Evolutionary conservation across 1,140 invertebrate genomes (phyloP).

Genomic region (Tetragnatha versicolor): DNA sequence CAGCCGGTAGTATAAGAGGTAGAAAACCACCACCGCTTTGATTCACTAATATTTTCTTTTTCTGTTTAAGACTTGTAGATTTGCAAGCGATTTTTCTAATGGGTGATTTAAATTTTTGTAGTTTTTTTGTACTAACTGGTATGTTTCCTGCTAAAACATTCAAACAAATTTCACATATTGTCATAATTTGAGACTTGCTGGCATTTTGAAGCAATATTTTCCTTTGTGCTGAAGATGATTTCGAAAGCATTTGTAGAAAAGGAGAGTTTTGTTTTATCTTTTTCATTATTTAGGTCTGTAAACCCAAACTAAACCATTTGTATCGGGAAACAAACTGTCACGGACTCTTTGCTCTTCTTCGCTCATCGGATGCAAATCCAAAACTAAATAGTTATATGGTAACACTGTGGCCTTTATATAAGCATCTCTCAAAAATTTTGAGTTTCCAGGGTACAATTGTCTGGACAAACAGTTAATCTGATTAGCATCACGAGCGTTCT

Average conservation of each 20-base stretch:
- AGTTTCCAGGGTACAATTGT: conserved; percentile 2
- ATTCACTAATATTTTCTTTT: conserved; percentile 2
- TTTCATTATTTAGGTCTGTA: conserved; percentile 14
- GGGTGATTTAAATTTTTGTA: conserved; percentile 20
- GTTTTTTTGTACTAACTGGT: conserved; percentile 3
- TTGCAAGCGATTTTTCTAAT: conserved; percentile 10
- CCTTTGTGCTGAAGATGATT: background rate
- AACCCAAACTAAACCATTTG: conserved; percentile 7
- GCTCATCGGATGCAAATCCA: conserved; percentile 1
- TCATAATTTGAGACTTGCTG: background rate
- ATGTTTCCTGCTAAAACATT: conserved; percentile 23
- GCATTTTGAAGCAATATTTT: background rate
- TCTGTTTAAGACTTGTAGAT: background rate
- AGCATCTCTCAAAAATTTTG: background rate
- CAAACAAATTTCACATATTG: conserved; percentile 24
- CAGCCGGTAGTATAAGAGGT: background rate
- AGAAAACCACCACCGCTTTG: conserved; percentile 9
- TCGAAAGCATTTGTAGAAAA: background rate
- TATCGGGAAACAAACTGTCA: conserved; percentile 22
- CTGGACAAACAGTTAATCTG: conserved; percentile 35
- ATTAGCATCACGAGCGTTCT: conserved; percentile 17
- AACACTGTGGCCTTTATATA: conserved; percentile 20
- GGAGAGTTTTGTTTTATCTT: background rate
- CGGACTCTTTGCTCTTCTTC: background rate
- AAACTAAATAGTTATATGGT: conserved; percentile 38